Evolutionary conservation across 1,140 invertebrate species (phyloP).

Genomic region (Zaprionus lachaisei): DNA sequence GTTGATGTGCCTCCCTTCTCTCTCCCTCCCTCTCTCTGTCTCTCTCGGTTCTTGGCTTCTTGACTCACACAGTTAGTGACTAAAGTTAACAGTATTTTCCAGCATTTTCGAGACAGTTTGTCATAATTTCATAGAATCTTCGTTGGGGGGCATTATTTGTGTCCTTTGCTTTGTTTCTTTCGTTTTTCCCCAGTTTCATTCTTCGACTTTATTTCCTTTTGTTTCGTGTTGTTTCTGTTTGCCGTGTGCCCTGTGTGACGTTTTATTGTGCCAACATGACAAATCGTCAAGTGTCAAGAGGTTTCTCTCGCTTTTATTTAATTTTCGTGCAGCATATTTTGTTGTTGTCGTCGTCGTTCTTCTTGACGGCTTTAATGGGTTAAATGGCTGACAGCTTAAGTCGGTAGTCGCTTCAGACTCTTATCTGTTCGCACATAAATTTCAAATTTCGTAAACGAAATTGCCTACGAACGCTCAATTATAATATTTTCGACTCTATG

Average conservation of each 20-base stretch:
- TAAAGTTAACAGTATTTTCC: slow-evolving; percentile 79
- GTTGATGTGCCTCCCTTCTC: slow-evolving; percentile 41
- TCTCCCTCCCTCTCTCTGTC: neutral
- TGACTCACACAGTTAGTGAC: slow-evolving; percentile 48
- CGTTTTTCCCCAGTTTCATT: slow-evolving; percentile 26
- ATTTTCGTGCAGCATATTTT: slow-evolving; percentile 46
- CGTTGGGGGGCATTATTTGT: slow-evolving; percentile 28
- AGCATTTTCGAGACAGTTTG: slow-evolving; percentile 82
- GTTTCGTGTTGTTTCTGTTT: neutral
- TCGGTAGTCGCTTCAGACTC: slow-evolving; percentile 3
- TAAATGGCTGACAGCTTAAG: slow-evolving; percentile 51
- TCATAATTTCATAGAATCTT: slow-evolving; percentile 79
- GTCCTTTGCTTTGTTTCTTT: slow-evolving; percentile 9
- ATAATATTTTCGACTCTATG: slow-evolving; percentile 65
- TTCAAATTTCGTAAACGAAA: slow-evolving; percentile 21
- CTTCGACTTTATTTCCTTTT: slow-evolving; percentile 22
- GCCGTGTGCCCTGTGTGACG: slow-evolving; percentile 40
- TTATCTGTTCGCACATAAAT: slow-evolving; percentile 48
- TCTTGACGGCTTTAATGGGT: slow-evolving; percentile 52
- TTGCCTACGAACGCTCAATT: slow-evolving; percentile 58
- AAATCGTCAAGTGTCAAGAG: slow-evolving; percentile 74
- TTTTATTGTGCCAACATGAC: slow-evolving; percentile 80
- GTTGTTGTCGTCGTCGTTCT: slow-evolving; percentile 6
- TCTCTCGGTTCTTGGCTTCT: slow-evolving; percentile 27
- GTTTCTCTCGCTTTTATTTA: slow-evolving; percentile 63